phyloP scores from a whole-genome alignment of 2,113 vertebrate genomes.

The Alethe diademata region DNA sequence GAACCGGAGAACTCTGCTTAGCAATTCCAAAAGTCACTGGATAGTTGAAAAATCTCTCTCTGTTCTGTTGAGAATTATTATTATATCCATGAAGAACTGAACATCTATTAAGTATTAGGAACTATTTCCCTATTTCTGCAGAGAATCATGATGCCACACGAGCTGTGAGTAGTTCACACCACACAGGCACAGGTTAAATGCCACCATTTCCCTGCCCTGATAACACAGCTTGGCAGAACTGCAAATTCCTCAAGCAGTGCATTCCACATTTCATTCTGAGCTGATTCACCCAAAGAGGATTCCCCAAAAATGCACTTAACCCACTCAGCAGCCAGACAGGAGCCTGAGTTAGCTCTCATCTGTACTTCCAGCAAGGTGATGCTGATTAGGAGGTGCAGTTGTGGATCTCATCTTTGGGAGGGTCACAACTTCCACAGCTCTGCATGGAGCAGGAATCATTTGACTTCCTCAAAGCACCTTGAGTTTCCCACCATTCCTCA shows the following conservation, averaged over 20 bases:
- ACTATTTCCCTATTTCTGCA: background rate
- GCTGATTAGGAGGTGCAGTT: background rate
- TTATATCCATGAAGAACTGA: background rate
- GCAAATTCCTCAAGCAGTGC: background rate
- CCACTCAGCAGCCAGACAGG: background rate
- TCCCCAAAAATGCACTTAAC: no score
- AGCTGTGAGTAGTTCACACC: background rate
- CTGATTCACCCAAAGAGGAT: background rate
- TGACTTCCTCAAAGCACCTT: background rate
- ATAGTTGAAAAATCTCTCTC: accelerated
- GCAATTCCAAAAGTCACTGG: background rate
- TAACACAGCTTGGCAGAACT: background rate
- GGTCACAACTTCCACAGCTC: background rate
- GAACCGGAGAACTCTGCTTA: background rate
- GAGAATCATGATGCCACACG: background rate
- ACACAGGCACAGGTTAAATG: background rate
- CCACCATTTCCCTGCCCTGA: background rate
- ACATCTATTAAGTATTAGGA: background rate
- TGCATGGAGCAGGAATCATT: background rate
- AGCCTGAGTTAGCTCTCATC: background rate
- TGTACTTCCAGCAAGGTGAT: background rate
- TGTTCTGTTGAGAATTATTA: background rate
- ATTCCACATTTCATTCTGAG: background rate
- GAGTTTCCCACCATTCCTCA: background rate
- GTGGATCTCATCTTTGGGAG: background rate